These are phyloP conservation scores for Casuarius casuarius DNA, from an alignment of 2,113 vertebrate species.

Conservation along the genomic window DNA sequence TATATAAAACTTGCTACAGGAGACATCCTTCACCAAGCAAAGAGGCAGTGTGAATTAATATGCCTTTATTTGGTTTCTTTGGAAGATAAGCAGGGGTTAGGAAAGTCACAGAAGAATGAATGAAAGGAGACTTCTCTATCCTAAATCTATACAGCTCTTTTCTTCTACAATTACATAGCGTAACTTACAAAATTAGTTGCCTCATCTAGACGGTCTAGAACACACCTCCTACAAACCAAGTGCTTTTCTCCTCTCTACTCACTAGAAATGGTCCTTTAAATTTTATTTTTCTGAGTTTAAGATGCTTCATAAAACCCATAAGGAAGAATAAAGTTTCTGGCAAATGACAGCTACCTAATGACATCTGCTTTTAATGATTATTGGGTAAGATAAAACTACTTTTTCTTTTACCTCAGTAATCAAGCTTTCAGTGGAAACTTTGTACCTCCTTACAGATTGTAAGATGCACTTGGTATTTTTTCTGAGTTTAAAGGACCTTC, in stretches of 20 bases:
- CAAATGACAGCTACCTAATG: neutral
- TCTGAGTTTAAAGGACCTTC: neutral
- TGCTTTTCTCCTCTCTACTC: neutral
- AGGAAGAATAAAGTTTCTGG: neutral
- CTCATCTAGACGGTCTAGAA: neutral
- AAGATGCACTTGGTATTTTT: neutral
- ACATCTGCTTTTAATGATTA: neutral
- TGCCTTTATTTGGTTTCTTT: neutral
- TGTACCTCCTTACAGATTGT: neutral
- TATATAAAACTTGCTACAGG: fast-evolving
- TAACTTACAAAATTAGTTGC: neutral
- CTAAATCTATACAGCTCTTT: neutral
- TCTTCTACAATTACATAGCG: neutral
- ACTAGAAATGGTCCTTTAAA: neutral
- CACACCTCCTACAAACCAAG: neutral
- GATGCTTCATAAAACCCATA: neutral
- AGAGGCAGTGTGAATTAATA: neutral
- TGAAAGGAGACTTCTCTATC: neutral
- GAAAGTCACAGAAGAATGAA: neutral
- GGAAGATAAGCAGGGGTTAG: neutral
- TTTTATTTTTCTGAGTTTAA: neutral
- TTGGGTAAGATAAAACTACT: neutral
- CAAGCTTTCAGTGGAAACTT: neutral
- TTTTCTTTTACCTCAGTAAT: neutral
- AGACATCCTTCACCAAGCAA: neutral